These are phyloP conservation scores for Erynnis tages DNA, from an alignment of 2,888 invertebrate species.

Conservation along the genomic window DNA sequence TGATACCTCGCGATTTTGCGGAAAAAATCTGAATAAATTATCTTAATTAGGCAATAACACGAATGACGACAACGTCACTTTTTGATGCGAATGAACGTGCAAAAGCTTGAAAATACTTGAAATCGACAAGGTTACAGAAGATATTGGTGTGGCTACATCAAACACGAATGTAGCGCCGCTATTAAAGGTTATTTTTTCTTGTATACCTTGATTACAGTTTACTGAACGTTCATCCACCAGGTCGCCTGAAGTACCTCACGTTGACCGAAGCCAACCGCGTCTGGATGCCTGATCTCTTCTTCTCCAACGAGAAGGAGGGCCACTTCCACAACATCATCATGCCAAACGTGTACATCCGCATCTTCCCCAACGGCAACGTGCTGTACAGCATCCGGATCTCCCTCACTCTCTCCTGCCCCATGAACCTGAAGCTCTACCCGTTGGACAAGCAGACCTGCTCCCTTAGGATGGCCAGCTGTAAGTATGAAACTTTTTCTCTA, in stretches of 20 bases:
- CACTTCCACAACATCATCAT: constrained; percentile 98
- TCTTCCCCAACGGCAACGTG: constrained; percentile 96
- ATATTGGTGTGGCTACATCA: no score
- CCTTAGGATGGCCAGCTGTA: constrained; percentile 97
- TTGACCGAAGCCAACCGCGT: constrained; percentile 96
- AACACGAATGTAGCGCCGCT: no score
- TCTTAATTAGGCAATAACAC: no score
- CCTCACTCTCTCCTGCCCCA: constrained; percentile 96
- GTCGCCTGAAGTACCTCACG: constrained; percentile 94
- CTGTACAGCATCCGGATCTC: constrained; percentile 99
- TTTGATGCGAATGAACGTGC: no score
- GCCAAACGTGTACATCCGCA: constrained; percentile 98
- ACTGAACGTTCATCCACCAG: constrained; percentile 58
- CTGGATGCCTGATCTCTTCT: constrained; percentile 99
- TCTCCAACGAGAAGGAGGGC: constrained; percentile 98
- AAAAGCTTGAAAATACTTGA: no score
- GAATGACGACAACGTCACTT: no score
- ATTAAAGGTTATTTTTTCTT: neutral
- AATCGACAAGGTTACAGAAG: no score
- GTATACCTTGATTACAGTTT: neutral
- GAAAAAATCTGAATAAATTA: no score
- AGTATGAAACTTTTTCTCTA: no score
- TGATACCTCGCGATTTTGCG: no score
- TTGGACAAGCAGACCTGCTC: constrained; percentile 97
- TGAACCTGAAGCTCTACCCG: constrained; percentile 98